A percentile compares a stretch with the other conserved stretches of the same genome.
These are phyloP conservation scores for Tenebrio molitor DNA, from an alignment of 1,140 invertebrate species.

Conservation along the genomic window DNA sequence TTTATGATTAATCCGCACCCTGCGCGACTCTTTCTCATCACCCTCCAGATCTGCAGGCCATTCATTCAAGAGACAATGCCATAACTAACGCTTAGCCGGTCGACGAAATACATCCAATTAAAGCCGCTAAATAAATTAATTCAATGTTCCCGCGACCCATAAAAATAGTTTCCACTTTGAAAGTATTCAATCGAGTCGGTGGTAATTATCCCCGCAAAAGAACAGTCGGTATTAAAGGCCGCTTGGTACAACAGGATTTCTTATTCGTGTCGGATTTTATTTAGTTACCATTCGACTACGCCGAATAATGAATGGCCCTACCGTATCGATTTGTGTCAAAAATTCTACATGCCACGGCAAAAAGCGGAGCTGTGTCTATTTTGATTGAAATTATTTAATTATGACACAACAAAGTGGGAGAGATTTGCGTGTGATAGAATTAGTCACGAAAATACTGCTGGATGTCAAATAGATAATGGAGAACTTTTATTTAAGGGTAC, in stretches of 20 bases:
- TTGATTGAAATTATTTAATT: conserved; percentile 39
- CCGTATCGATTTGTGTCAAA: not conserved
- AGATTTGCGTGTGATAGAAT: conserved; percentile 33
- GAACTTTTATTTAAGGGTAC: conserved; percentile 5
- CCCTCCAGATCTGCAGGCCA: conserved; percentile 26
- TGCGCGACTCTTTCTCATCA: conserved; percentile 29
- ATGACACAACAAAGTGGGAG: conserved; percentile 34
- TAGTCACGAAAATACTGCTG: conserved; percentile 14
- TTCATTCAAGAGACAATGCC: conserved; percentile 36
- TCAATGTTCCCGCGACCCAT: not conserved
- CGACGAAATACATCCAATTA: conserved; percentile 26
- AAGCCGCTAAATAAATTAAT: conserved; percentile 32
- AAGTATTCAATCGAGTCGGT: conserved; percentile 24
- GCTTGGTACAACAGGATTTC: not conserved
- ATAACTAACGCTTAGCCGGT: conserved; percentile 30
- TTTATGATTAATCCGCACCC: conserved; percentile 35
- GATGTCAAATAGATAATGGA: conserved; percentile 25
- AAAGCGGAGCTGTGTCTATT: not conserved
- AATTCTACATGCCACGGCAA: not conserved
- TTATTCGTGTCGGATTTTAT: conserved; percentile 8
- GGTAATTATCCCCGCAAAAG: not conserved
- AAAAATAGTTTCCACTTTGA: conserved; percentile 13
- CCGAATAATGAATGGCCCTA: not conserved
- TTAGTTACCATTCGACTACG: not conserved
- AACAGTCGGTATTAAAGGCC: not conserved